Evolutionary conservation across 2,113 vertebrate species (phyloP).

Genomic region (Mellivora capensis): DNA sequence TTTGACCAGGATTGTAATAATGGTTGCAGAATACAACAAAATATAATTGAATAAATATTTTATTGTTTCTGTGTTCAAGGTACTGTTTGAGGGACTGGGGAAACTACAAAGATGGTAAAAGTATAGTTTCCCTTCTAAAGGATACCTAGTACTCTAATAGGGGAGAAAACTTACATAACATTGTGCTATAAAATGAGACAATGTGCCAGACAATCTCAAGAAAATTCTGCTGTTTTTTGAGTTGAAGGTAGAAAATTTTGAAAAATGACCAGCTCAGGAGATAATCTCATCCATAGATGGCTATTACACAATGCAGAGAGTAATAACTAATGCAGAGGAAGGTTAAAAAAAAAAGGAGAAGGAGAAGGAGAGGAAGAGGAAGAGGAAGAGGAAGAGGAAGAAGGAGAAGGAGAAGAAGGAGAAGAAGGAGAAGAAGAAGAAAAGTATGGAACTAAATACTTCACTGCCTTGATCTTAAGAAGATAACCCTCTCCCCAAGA

Average conservation of each 20-base stretch:
- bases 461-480: background rate
- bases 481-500: background rate
- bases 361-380: too few species aligned
- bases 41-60: background rate
- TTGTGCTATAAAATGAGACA: background rate
- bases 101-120: background rate
- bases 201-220: background rate
- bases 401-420: background rate
- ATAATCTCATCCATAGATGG: background rate
- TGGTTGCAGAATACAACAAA: background rate
- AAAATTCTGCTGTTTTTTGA: background rate
- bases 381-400: too few species aligned
- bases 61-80: background rate
- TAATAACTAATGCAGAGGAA: background rate
- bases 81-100: background rate
- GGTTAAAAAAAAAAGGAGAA: background rate
- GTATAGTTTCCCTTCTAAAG: background rate
- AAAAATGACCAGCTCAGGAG: background rate
- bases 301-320: background rate
- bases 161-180: background rate
- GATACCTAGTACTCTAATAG: background rate
- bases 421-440: background rate
- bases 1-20: background rate
- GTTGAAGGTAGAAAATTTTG: background rate
- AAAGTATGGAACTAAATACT: background rate